Evolutionary conservation across 2,888 invertebrate species (phyloP).

Genomic region (Lydus trimaculatus): DNA sequence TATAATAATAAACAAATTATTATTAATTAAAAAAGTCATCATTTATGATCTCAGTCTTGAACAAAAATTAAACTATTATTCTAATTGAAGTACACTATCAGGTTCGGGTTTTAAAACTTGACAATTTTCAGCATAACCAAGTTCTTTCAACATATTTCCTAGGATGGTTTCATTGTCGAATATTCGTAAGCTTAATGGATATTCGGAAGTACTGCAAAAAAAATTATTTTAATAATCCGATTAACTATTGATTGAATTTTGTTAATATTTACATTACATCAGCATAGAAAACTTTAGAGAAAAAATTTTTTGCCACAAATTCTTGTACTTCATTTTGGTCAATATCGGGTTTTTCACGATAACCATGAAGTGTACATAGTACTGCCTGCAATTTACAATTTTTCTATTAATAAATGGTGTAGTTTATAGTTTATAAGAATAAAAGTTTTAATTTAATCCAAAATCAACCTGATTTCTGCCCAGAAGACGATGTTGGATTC

Average conservation of each 20-base stretch:
- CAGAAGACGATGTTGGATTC: too few species aligned
- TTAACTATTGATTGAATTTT: too few species aligned
- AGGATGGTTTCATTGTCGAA: slow-evolving; percentile 27
- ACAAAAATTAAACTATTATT: not conserved
- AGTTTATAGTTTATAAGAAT: too few species aligned
- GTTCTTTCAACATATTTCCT: slow-evolving; percentile 30
- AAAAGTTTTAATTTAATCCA: too few species aligned
- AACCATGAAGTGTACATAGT: slow-evolving; percentile 39
- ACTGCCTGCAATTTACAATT: slow-evolving; percentile 36
- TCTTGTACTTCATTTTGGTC: slow-evolving; percentile 24
- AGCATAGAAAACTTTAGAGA: slow-evolving; percentile 34
- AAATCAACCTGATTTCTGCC: too few species aligned
- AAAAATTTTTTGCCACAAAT: slow-evolving; percentile 39
- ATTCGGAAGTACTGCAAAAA: not conserved
- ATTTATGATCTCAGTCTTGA: not conserved
- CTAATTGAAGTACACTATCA: not conserved
- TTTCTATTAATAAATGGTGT: not conserved
- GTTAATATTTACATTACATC: slow-evolving; percentile 31
- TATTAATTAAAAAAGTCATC: not conserved
- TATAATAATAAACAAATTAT: slow-evolving; percentile 26
- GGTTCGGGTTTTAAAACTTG: not conserved
- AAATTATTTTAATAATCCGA: not conserved
- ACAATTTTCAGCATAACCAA: slow-evolving; percentile 30
- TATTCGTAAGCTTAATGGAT: not conserved
- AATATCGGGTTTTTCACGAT: slow-evolving; percentile 31